Conservation (phyloP, 2,888 invertebrate genomes). For the Leptopilina myrica region DNA sequence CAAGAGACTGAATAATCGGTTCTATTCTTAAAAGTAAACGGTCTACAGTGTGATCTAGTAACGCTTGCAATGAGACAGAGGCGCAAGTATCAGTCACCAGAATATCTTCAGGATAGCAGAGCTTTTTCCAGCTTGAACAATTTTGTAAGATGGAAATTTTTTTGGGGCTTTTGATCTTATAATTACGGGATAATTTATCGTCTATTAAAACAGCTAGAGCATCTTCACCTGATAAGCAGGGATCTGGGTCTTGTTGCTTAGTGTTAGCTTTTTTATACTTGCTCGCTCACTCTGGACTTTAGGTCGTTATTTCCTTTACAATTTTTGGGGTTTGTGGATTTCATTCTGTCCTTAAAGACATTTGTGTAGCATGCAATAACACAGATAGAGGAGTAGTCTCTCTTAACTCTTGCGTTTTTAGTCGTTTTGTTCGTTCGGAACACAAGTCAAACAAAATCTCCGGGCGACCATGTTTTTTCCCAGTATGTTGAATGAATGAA, state of each 20-base stretch:
- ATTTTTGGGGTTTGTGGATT: not conserved
- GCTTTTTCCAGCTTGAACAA: not conserved
- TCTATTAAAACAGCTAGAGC: not conserved
- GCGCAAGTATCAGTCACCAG: not conserved
- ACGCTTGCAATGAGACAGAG: slow-evolving; percentile 21
- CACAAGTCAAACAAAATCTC: not conserved
- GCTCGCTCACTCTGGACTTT: not conserved
- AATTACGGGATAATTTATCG: not conserved
- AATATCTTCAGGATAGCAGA: not conserved
- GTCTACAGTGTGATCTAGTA: slow-evolving; percentile 33
- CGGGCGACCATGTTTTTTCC: not conserved
- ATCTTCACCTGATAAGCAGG: not conserved
- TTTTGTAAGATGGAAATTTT: not conserved
- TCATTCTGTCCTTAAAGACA: not conserved
- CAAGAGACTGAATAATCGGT: not conserved
- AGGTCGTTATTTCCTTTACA: not conserved
- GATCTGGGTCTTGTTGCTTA: not conserved
- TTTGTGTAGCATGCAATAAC: not conserved
- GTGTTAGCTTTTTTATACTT: not conserved
- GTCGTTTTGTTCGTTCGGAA: slow-evolving; percentile 1
- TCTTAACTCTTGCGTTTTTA: slow-evolving; percentile 5
- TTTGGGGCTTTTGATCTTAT: not conserved
- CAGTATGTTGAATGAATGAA: not conserved
- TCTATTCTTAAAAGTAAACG: slow-evolving; percentile 3
- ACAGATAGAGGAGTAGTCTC: not conserved